These are phyloP conservation scores for Adoxophyes honmai DNA, from an alignment of 1,140 invertebrate genomes.

Conservation along the genomic window DNA sequence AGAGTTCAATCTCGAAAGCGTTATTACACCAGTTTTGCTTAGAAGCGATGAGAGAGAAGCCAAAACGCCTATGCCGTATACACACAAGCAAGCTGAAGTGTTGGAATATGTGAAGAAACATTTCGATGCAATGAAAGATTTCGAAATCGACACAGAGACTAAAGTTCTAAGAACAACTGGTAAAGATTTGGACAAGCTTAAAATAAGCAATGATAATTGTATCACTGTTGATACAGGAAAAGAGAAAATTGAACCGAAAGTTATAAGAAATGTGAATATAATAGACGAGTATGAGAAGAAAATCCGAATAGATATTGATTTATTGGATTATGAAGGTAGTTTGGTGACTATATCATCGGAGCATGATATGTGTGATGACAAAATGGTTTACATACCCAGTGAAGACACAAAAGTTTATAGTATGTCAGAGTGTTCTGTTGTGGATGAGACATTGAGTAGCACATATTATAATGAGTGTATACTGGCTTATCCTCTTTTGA, in stretches of 20 bases:
- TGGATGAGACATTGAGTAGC: slow-evolving; percentile 26
- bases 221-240: slow-evolving; percentile 23
- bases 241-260: slow-evolving; percentile 15
- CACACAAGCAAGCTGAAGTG: slow-evolving; percentile 23
- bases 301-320: slow-evolving; percentile 20
- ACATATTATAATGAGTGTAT: slow-evolving; percentile 30
- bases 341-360: background rate
- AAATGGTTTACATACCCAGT: too few species aligned
- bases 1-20: background rate
- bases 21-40: background rate
- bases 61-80: slow-evolving; percentile 21
- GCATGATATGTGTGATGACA: background rate
- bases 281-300: slow-evolving; percentile 23
- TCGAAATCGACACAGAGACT: background rate
- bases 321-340: background rate
- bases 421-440: too few species aligned
- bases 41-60: background rate
- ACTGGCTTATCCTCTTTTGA: slow-evolving; percentile 17
- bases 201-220: slow-evolving; percentile 32
- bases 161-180: slow-evolving; percentile 29
- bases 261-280: slow-evolving; percentile 23
- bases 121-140: slow-evolving; percentile 22
- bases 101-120: slow-evolving; percentile 35
- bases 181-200: slow-evolving; percentile 29
- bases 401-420: too few species aligned